Percentiles rank a stretch among this genome's conserved stretches.
phyloP scores from a whole-genome alignment of 1,140 invertebrate genomes.

The Pseudomyrmex cubaensis region DNA sequence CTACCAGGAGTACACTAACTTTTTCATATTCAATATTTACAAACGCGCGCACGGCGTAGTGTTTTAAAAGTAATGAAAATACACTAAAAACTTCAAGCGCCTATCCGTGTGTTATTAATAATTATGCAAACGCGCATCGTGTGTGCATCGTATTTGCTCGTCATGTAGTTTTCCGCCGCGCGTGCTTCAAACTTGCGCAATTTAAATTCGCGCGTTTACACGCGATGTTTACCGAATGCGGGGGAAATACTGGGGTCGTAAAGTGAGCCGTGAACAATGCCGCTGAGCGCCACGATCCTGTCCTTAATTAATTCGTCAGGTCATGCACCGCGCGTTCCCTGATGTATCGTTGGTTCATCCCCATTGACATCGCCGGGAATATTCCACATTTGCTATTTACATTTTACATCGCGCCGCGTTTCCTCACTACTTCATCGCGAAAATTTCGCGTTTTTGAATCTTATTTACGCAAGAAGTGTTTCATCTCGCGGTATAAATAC shows the following conservation, averaged over 20 bases:
- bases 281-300: slow-evolving; percentile 47
- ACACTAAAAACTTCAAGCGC: neutral
- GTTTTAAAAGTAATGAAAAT: neutral
- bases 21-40: no score
- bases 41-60: no score
- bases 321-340: slow-evolving; percentile 20
- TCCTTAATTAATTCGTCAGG: slow-evolving; percentile 56
- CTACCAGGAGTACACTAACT: no score
- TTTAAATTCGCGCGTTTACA: slow-evolving; percentile 30
- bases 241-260: slow-evolving; percentile 23
- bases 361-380: slow-evolving; percentile 34
- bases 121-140: slow-evolving; percentile 4
- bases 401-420: slow-evolving; percentile 19
- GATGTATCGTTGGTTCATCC: slow-evolving; percentile 38
- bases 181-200: neutral
- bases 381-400: slow-evolving; percentile 41
- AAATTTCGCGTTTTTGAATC: neutral
- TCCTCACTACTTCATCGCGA: neutral
- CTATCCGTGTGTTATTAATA: neutral
- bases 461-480: neutral
- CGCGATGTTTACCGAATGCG: slow-evolving; percentile 19
- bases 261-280: slow-evolving; percentile 46
- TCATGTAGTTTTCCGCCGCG: slow-evolving; percentile 5
- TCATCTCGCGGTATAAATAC: no score
- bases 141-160: neutral